Percentiles rank a stretch among this genome's conserved stretches.
Conservation (phyloP, 2,113 vertebrate genomes). For the Sturnira hondurensis region DNA sequence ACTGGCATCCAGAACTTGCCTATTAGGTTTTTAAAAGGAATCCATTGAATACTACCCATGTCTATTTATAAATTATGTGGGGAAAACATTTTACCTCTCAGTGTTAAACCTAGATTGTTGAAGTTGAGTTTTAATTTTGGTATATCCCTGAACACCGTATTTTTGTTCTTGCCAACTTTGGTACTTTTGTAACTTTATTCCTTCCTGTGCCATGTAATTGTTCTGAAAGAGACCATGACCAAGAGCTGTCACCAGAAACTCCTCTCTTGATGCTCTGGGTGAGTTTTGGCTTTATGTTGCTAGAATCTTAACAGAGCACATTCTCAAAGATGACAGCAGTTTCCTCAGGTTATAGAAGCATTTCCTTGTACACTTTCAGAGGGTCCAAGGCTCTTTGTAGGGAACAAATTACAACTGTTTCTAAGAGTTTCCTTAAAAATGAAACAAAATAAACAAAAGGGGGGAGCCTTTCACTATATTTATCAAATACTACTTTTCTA, state of each 20-base stretch:
- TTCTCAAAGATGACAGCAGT: not conserved
- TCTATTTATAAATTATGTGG: not conserved
- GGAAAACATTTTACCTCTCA: not conserved
- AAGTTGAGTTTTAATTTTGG: not conserved
- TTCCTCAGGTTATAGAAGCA: not conserved
- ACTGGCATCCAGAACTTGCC: not conserved
- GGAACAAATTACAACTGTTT: not conserved
- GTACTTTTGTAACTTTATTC: conserved; percentile 27
- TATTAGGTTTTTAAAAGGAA: not conserved
- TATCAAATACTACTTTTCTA: not conserved
- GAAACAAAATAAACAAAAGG: not conserved
- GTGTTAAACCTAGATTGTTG: not conserved
- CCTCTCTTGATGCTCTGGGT: not conserved
- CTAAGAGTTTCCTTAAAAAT: not conserved
- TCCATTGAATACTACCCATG: not conserved
- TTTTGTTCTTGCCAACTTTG: not conserved
- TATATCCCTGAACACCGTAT: not conserved
- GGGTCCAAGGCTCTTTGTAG: not conserved
- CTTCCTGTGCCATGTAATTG: not conserved
- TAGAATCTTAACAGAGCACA: not conserved
- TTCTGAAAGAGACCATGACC: conserved; percentile 7
- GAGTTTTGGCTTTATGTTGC: conserved; percentile 11
- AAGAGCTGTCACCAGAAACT: not conserved
- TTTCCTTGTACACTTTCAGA: conserved; percentile 34
- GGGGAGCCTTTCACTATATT: not conserved